Conservation (phyloP, 1,140 invertebrate species). For the Pogonomyrmex barbatus region DNA sequence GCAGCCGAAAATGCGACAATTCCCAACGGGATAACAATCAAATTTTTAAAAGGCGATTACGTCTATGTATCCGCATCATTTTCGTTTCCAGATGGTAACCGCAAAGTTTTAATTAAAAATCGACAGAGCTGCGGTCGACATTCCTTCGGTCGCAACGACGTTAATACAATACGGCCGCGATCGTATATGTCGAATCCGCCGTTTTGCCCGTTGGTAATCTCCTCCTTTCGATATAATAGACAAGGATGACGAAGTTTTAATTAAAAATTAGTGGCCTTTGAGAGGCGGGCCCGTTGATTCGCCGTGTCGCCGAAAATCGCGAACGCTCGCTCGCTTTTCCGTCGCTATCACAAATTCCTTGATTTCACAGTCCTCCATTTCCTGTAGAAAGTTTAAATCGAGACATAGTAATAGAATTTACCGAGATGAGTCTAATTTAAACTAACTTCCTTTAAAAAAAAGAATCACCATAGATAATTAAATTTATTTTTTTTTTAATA, state of each 20-base stretch:
- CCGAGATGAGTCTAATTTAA: constrained; percentile 23
- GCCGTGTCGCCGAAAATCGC: constrained; percentile 29
- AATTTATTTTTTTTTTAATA: constrained; percentile 28
- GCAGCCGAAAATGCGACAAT: constrained; percentile 6
- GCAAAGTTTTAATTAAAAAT: constrained; percentile 59
- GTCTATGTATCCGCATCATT: not conserved
- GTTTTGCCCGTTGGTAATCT: not conserved
- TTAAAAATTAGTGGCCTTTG: constrained; percentile 56
- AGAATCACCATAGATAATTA: not conserved
- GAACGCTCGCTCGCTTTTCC: not conserved
- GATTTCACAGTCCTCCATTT: not conserved
- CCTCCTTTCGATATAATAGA: constrained; percentile 35
- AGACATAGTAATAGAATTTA: constrained; percentile 20
- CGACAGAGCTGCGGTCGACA: not conserved
- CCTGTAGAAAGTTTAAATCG: not conserved
- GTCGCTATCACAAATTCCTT: constrained; percentile 4
- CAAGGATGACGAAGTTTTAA: constrained; percentile 54
- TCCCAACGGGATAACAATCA: constrained; percentile 7
- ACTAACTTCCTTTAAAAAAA: not conserved
- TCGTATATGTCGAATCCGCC: constrained; percentile 4
- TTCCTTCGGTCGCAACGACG: constrained; percentile 25
- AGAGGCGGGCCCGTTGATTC: not conserved
- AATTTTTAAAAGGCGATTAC: constrained; percentile 28
- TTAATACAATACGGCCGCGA: constrained; percentile 25
- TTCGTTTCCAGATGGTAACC: constrained; percentile 12